Evolutionary conservation across 2,888 invertebrate genomes (phyloP).

Genomic region (Asteroscopus sphinx): DNA sequence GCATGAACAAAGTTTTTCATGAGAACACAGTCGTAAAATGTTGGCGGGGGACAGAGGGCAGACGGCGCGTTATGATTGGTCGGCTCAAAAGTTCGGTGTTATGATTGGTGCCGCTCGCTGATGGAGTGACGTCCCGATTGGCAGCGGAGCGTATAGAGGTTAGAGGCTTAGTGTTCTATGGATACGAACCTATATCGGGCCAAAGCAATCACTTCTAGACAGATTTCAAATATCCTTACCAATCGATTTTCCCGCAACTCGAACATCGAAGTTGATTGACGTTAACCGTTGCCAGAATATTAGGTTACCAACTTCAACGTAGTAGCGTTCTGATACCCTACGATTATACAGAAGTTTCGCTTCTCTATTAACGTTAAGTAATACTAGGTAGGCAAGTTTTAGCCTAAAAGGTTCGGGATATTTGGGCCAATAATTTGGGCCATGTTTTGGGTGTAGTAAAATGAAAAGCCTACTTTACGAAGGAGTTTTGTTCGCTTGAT

Average conservation of each 20-base stretch:
- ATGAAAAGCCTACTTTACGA: not conserved
- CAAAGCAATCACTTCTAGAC: not conserved
- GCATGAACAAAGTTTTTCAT: too few relatives aligned
- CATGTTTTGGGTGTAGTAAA: not conserved
- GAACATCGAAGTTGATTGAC: constrained; percentile 61
- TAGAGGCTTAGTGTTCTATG: too few relatives aligned
- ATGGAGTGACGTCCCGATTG: too few relatives aligned
- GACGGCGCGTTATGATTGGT: too few relatives aligned
- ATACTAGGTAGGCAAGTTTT: constrained; percentile 26
- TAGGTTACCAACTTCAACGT: constrained; percentile 59
- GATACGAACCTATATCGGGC: too few relatives aligned
- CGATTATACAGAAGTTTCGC: constrained; percentile 49
- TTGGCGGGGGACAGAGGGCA: too few relatives aligned
- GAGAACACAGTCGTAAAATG: too few relatives aligned
- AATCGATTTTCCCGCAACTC: constrained; percentile 24
- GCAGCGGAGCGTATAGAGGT: too few relatives aligned
- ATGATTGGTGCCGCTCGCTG: too few relatives aligned
- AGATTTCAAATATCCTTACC: not conserved
- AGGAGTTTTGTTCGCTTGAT: not conserved
- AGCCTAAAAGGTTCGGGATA: constrained; percentile 13
- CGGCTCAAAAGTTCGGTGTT: too few relatives aligned
- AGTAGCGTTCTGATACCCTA: constrained; percentile 53
- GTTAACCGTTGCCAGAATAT: constrained; percentile 62
- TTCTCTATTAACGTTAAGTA: constrained; percentile 22
- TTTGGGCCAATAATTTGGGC: not conserved